These are phyloP conservation scores for Enteromius treurensis DNA, from an alignment of 2,797 vertebrate species.

Conservation along the genomic window DNA sequence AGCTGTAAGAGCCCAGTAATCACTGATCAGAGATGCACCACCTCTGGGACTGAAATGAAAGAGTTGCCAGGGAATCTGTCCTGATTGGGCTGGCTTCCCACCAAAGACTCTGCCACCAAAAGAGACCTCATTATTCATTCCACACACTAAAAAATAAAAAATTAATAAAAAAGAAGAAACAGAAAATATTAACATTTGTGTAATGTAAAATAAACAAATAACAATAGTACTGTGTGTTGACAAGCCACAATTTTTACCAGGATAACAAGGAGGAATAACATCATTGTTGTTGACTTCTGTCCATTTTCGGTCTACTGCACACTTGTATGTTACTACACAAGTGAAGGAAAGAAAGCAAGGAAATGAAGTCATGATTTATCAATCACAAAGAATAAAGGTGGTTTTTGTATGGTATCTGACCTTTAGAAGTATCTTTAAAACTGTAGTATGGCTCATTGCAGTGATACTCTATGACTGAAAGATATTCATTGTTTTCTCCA, in stretches of 20 bases:
- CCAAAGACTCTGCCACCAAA: constrained; percentile 61
- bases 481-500: constrained; percentile 71
- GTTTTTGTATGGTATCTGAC: constrained; percentile 32
- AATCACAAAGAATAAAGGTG: background rate
- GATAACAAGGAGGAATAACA: constrained; percentile 52
- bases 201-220: background rate
- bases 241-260: constrained; percentile 52
- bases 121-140: constrained; percentile 54
- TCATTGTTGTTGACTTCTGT: constrained; percentile 26
- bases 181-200: background rate
- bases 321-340: constrained; percentile 39
- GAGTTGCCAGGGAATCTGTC: constrained; percentile 76
- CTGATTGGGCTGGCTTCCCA: constrained; percentile 48
- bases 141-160: constrained; percentile 70
- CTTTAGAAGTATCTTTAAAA: background rate
- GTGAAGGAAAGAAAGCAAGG: background rate
- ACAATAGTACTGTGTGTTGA: background rate
- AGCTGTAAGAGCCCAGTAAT: constrained; percentile 76
- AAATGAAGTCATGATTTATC: background rate
- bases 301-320: constrained; percentile 53
- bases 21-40: constrained; percentile 73
- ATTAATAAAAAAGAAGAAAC: background rate
- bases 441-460: constrained; percentile 76
- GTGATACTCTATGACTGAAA: constrained; percentile 72
- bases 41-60: background rate